A percentile compares a stretch with the other conserved stretches of the same genome.
Evolutionary conservation across 2,888 invertebrate species (phyloP).

Genomic region (Stenodema calcarata): DNA sequence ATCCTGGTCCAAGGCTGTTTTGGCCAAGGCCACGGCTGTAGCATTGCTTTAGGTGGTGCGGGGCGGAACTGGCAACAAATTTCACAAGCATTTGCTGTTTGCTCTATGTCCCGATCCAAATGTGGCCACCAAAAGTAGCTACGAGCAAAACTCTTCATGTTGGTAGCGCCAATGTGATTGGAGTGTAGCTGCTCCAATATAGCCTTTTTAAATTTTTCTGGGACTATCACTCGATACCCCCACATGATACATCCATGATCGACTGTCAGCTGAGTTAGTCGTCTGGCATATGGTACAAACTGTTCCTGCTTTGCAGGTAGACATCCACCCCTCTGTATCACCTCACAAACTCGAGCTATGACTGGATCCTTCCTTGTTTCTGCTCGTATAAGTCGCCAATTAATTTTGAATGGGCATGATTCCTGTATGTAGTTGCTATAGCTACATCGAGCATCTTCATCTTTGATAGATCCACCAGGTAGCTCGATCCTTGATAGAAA

Average conservation of each 20-base stretch:
- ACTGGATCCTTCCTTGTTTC: conserved; percentile 45
- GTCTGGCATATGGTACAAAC: neutral
- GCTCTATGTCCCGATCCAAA: conserved; percentile 19
- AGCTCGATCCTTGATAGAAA: conserved; percentile 31
- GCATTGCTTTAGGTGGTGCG: neutral
- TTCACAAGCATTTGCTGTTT: neutral
- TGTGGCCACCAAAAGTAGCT: conserved; percentile 26
- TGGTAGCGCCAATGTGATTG: conserved; percentile 51
- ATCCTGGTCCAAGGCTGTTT: no score
- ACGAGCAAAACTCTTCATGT: conserved; percentile 10
- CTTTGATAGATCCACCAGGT: neutral
- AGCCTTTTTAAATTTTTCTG: neutral
- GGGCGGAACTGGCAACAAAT: neutral
- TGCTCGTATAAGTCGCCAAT: conserved; percentile 57
- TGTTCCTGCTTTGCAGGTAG: neutral
- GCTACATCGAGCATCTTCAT: no score
- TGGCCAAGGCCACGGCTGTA: no score
- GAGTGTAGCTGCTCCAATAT: conserved; percentile 38
- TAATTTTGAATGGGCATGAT: conserved; percentile 58
- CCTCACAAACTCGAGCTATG: neutral
- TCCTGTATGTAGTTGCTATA: conserved; percentile 37
- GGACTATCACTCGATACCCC: conserved; percentile 48
- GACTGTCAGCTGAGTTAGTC: conserved; percentile 24
- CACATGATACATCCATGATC: conserved; percentile 45
- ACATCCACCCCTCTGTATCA: neutral